Conservation (phyloP, 2,113 vertebrate genomes). For the Corvus hawaiiensis region DNA sequence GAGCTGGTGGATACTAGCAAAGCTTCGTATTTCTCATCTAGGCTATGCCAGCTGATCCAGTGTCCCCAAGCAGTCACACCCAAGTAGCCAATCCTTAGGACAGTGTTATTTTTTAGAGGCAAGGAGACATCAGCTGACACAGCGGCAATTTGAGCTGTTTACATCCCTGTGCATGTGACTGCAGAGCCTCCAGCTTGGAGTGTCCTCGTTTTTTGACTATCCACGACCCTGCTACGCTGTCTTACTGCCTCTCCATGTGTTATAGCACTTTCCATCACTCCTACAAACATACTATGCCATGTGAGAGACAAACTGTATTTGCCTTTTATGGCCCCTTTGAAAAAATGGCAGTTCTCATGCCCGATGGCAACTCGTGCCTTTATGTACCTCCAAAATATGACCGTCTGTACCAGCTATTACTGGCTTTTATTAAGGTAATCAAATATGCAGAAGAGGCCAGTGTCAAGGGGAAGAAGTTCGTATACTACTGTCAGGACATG, state of each 20-base stretch:
- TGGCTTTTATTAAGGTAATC: not conserved
- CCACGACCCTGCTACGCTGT: not conserved
- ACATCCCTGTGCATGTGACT: not conserved
- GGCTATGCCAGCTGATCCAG: not conserved
- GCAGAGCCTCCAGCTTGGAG: constrained; percentile 21
- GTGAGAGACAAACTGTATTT: not conserved
- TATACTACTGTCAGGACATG: not conserved
- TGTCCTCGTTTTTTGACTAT: not conserved
- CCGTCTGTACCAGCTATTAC: not conserved
- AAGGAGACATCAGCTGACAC: not conserved
- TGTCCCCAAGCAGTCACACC: not conserved
- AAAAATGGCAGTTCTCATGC: not conserved
- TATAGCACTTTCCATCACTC: constrained; percentile 5
- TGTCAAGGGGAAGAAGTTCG: not conserved
- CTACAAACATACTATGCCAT: not conserved
- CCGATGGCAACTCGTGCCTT: not conserved
- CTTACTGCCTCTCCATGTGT: not conserved
- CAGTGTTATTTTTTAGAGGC: not conserved
- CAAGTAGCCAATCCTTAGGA: not conserved
- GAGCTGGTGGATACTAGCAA: not conserved
- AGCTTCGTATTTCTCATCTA: not conserved
- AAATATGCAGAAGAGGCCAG: not conserved
- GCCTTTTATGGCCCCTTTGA: not conserved
- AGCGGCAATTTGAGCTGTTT: constrained; percentile 23
- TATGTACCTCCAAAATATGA: not conserved